These are phyloP conservation scores for Chirona hameri DNA, from an alignment of 2,888 invertebrate genomes.

Conservation along the genomic window DNA sequence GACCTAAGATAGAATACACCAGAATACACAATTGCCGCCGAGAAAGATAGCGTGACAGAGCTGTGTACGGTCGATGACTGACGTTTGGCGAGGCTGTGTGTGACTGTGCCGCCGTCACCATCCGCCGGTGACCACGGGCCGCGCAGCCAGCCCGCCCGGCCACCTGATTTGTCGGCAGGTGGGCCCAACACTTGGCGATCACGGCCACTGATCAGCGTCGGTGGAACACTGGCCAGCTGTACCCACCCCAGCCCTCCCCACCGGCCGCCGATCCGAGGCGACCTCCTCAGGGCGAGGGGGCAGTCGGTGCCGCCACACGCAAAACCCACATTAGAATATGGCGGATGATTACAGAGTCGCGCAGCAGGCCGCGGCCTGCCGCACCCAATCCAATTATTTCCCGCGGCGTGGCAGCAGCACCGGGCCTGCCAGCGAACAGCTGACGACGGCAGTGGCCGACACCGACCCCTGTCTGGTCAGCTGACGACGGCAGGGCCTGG, in stretches of 20 bases:
- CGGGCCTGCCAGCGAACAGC: not conserved
- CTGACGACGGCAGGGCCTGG: too few relatives aligned
- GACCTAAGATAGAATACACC: too few relatives aligned
- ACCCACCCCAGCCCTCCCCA: not conserved
- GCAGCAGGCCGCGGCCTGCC: not conserved
- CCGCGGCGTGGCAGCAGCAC: not conserved
- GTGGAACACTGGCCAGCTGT: not conserved
- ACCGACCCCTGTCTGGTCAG: too few relatives aligned
- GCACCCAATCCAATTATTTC: not conserved
- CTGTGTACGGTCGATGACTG: too few relatives aligned
- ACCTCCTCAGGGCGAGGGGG: not conserved
- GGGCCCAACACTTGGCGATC: not conserved
- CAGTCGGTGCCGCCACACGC: not conserved
- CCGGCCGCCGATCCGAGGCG: not conserved
- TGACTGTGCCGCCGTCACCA: too few relatives aligned
- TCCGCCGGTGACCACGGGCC: too few relatives aligned
- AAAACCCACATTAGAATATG: slow-evolving; percentile 23
- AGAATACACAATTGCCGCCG: too few relatives aligned
- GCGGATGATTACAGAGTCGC: slow-evolving; percentile 4
- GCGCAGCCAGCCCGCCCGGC: not conserved
- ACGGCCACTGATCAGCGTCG: not conserved
- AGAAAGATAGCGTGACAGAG: too few relatives aligned
- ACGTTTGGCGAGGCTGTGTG: too few relatives aligned
- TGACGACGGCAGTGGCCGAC: not conserved
- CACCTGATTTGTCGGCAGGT: not conserved